Evolutionary conservation across 2,888 invertebrate genomes (phyloP).

Genomic region (Nomada fabriciana): DNA sequence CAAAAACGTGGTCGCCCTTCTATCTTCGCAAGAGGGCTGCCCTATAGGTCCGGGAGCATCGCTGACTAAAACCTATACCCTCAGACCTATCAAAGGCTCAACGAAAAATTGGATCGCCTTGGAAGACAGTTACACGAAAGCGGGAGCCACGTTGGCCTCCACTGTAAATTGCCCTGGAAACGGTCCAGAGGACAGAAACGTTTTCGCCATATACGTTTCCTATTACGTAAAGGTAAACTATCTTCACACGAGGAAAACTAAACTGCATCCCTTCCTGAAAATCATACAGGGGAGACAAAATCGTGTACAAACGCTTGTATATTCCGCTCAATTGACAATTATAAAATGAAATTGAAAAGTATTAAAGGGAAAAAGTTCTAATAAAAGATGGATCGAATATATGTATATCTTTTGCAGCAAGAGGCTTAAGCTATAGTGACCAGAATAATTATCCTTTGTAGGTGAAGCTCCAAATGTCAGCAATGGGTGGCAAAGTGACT

Average conservation of each 20-base stretch:
- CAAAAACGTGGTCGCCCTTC: constrained; percentile 94
- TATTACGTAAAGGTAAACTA: constrained; percentile 92
- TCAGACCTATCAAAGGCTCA: constrained; percentile 90
- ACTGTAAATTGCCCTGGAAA: constrained; percentile 85
- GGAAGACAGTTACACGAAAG: constrained; percentile 89
- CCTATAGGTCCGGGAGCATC: constrained; percentile 89
- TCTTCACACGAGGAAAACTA: no score
- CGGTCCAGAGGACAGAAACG: constrained; percentile 91
- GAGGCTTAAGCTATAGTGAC: no score
- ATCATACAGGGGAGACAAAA: no score
- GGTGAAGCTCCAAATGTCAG: constrained; percentile 91
- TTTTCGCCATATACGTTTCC: constrained; percentile 95
- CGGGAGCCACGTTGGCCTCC: constrained; percentile 86
- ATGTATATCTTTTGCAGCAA: no score
- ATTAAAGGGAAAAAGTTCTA: not conserved
- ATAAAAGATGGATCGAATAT: not conserved
- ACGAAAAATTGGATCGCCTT: constrained; percentile 96
- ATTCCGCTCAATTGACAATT: no score
- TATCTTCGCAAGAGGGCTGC: constrained; percentile 87
- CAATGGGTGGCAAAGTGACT: constrained; percentile 92
- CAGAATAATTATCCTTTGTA: constrained; percentile 60
- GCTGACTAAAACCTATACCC: constrained; percentile 87
- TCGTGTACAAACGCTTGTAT: no score
- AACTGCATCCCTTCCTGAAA: no score
- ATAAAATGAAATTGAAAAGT: not conserved